Evolutionary conservation across 2,113 vertebrate species (phyloP), one percentile per base, ranked within the genome.

Genomic region (Origma solitaria): DNA sequence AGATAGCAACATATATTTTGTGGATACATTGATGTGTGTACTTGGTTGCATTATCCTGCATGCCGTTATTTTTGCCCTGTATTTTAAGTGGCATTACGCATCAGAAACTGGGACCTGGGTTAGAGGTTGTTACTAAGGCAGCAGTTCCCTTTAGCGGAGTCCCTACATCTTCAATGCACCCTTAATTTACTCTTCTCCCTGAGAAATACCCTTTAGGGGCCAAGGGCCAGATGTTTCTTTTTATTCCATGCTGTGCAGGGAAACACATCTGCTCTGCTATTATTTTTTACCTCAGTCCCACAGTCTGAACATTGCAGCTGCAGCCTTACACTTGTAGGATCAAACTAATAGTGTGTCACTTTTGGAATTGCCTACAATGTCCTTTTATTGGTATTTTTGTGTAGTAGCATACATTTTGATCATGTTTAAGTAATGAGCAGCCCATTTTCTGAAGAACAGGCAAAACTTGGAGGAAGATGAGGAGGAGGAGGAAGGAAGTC

Each of bases 151-250:
- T 90, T 54, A 92, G 92, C 62, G 44, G 83, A 77, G 83, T 64
- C 86, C 88, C 65, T 75, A 30, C 56, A 75, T 82, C 69, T 92
- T 92, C 89, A 92, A 19, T 33, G 38, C 83, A 94, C 86, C 82
- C 72, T 93, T 88, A 80, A 93, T 95, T 96, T 94, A 73, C 86
- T 94, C 86, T 84, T 84, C 56, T 78, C 79, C 62, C 31, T 2
- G 5, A 94, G 87, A 95, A 93, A 89, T 73, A 92, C 64, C 82
- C 87, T 95, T 91, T 62, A 95, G 87, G 90, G 94, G 86, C 94
- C 82, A 95, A 95, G 83, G 95, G 86, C 86, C 95, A 96, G 91
- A 95, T 90, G 85, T 91, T 95, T 88, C 90, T 86, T 95, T 95
- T 95, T 88, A 93, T 93, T 92, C 88, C 85, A 51, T 2, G 5